phyloP scores from a whole-genome alignment of 1,140 invertebrate species.

The Tetragnatha versicolor region DNA sequence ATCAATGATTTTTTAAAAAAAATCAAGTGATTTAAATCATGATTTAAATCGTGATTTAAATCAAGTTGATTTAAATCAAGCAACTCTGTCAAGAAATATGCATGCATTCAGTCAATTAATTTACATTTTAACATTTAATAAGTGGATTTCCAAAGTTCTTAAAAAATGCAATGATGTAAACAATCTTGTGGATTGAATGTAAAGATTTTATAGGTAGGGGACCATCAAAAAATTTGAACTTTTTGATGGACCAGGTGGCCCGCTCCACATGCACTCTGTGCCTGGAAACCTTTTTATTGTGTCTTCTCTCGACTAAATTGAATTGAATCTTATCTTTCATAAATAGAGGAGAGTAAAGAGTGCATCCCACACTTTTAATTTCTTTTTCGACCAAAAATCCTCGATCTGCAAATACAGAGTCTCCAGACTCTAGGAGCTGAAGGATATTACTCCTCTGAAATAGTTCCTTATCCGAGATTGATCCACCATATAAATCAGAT shows the following conservation, averaged over 20 bases:
- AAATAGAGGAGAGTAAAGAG: not conserved
- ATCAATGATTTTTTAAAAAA: too few relatives aligned
- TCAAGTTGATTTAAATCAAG: too few relatives aligned
- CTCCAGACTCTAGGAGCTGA: slow-evolving; percentile 30
- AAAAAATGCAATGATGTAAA: not conserved
- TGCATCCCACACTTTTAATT: not conserved
- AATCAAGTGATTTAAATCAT: too few relatives aligned
- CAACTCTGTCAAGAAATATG: too few relatives aligned
- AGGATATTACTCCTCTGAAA: slow-evolving; percentile 59
- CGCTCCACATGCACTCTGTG: not conserved
- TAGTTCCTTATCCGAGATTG: slow-evolving; percentile 59
- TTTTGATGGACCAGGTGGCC: not conserved
- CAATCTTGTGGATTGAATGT: not conserved
- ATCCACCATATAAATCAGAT: slow-evolving; percentile 58
- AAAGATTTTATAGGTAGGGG: not conserved
- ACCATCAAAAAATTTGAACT: slow-evolving; percentile 10
- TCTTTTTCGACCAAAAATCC: slow-evolving; percentile 13
- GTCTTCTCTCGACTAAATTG: not conserved
- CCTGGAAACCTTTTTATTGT: not conserved
- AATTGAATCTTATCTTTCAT: not conserved
- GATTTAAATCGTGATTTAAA: too few relatives aligned
- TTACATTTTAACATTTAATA: too few relatives aligned
- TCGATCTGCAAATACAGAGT: slow-evolving; percentile 21
- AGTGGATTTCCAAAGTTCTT: not conserved
- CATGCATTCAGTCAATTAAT: too few relatives aligned